Evolutionary conservation across 2,113 vertebrate species (phyloP).

Genomic region (Dascyllus trimaculatus): DNA sequence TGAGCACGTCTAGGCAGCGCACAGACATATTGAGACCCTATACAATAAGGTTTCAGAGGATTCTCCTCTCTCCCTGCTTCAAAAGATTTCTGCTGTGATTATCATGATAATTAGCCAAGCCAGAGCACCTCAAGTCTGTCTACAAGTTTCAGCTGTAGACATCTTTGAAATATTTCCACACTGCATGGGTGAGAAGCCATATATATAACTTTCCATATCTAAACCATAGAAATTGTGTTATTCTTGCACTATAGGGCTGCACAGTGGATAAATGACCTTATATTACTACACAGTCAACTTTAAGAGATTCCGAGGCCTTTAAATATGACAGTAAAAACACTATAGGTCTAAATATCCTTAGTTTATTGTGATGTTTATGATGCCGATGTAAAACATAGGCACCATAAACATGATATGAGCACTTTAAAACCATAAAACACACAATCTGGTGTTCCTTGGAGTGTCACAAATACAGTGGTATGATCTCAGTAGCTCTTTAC

Average conservation of each 20-base stretch:
- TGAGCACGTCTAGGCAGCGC: slow-evolving; percentile 42
- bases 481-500: background rate
- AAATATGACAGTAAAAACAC: background rate
- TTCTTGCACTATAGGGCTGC: background rate
- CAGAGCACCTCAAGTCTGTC: slow-evolving; percentile 47
- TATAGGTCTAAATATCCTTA: background rate
- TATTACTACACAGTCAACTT: background rate
- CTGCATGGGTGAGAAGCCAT: slow-evolving; percentile 32
- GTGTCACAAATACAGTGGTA: background rate
- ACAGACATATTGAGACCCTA: slow-evolving; percentile 46
- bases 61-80: slow-evolving; percentile 62
- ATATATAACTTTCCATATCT: slow-evolving; percentile 10
- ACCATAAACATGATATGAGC: slow-evolving; percentile 3
- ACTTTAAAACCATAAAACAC: too few species aligned
- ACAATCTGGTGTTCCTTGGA: background rate
- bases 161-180: slow-evolving; percentile 32
- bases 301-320: background rate
- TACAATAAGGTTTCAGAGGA: slow-evolving; percentile 61
- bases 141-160: slow-evolving; percentile 54
- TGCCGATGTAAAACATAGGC: slow-evolving; percentile 1
- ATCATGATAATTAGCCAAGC: slow-evolving; percentile 76
- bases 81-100: slow-evolving; percentile 76
- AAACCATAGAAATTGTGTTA: background rate
- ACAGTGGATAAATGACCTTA: background rate
- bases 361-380: background rate